phyloP scores from a whole-genome alignment of 2,797 vertebrate genomes.

The Clarias laeviceps region DNA sequence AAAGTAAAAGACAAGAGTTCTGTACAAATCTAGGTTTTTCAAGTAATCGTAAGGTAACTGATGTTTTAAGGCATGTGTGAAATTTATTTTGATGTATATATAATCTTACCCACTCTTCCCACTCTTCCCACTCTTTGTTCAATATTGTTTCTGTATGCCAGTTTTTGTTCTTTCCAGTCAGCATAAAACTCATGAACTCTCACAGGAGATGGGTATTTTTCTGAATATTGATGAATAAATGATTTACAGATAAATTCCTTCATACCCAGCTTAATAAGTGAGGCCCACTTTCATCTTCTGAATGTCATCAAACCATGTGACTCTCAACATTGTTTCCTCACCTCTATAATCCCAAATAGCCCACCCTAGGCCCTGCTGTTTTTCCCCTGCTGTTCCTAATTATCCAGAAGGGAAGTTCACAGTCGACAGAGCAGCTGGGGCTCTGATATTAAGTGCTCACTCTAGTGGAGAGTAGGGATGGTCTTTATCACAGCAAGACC shows the following conservation, averaged over 20 bases:
- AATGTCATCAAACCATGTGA: slow-evolving; percentile 1
- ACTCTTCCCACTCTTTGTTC: neutral
- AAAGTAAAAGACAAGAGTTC: neutral
- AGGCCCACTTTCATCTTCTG: neutral
- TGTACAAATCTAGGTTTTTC: neutral
- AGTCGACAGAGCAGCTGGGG: slow-evolving; percentile 65
- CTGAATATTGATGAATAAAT: neutral
- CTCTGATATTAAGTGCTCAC: slow-evolving; percentile 59
- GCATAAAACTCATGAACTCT: neutral
- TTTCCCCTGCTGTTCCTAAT: slow-evolving; percentile 55
- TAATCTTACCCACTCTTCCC: too few species aligned
- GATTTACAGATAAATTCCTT: neutral
- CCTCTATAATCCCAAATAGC: neutral
- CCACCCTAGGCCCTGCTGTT: slow-evolving; percentile 33
- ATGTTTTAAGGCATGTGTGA: neutral
- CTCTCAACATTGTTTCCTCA: neutral
- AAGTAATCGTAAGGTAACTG: too few species aligned
- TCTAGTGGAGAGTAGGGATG: slow-evolving; percentile 50
- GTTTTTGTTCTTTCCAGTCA: neutral
- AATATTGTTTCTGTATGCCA: neutral
- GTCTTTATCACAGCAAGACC: slow-evolving; percentile 56
- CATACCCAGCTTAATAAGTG: neutral
- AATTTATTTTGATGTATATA: neutral
- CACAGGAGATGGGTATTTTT: neutral
- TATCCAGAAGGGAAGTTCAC: slow-evolving; percentile 61